phyloP scores from a whole-genome alignment of 1,140 invertebrate genomes.

The Catajapyx aquilonaris region DNA sequence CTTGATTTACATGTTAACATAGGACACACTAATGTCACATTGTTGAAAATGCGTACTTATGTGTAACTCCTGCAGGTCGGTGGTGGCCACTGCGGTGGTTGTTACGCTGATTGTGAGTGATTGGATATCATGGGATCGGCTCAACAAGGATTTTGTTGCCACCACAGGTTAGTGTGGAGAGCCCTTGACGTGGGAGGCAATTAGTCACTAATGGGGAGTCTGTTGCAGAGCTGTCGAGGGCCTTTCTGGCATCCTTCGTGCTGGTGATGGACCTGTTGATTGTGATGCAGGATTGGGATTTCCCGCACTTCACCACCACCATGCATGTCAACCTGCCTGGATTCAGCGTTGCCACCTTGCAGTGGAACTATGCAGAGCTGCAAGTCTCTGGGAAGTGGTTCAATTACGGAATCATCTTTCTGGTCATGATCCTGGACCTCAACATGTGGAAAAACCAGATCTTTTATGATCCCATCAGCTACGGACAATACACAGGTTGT shows the following conservation, averaged over 20 bases:
- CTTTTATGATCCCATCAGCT: slow-evolving; percentile 27
- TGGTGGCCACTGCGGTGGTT: slow-evolving; percentile 23
- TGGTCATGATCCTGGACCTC: slow-evolving; percentile 31
- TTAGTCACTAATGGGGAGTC: no score
- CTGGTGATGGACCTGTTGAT: slow-evolving; percentile 33
- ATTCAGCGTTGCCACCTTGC: slow-evolving; percentile 23
- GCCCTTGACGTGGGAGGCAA: no score
- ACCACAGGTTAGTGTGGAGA: slow-evolving; percentile 23
- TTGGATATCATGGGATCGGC: slow-evolving; percentile 28
- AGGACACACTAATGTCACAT: no score
- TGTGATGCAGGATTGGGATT: slow-evolving; percentile 38
- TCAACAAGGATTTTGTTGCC: slow-evolving; percentile 28
- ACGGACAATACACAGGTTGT: slow-evolving; percentile 27
- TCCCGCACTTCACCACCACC: slow-evolving; percentile 31
- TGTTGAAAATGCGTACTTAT: no score
- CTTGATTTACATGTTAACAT: no score
- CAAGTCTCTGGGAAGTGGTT: slow-evolving; percentile 31
- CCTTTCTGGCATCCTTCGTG: slow-evolving; percentile 31
- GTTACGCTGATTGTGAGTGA: slow-evolving; percentile 29
- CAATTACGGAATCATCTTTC: slow-evolving; percentile 32
- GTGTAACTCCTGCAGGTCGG: slow-evolving; percentile 12
- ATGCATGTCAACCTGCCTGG: slow-evolving; percentile 32
- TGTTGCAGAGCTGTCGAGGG: slow-evolving; percentile 25
- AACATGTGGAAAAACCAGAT: slow-evolving; percentile 40
- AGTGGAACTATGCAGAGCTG: slow-evolving; percentile 19